These are phyloP conservation scores for Wiebesia pumilae DNA, from an alignment of 1,140 invertebrate species.

Conservation along the genomic window DNA sequence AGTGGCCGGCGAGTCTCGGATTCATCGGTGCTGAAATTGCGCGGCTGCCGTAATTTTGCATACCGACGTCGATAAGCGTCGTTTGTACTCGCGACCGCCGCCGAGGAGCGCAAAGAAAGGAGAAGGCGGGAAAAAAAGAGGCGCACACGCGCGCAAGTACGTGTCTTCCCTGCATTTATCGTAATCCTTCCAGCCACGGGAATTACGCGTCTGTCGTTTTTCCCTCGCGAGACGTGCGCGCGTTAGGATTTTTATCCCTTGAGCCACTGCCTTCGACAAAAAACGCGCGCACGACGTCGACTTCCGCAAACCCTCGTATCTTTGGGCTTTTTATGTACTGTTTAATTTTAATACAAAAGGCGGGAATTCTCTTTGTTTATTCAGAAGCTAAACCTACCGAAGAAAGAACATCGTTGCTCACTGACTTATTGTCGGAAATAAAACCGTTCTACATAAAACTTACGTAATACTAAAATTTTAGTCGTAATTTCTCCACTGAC, in stretches of 20 bases:
- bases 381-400: background rate
- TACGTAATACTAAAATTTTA: too few relatives aligned
- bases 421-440: too few relatives aligned
- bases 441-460: too few relatives aligned
- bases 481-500: too few relatives aligned
- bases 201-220: conserved; percentile 18
- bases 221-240: background rate
- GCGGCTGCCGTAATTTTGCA: conserved; percentile 26
- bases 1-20: background rate
- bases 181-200: conserved; percentile 27
- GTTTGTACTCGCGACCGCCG: conserved; percentile 18
- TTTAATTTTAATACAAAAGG: background rate
- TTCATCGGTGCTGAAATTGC: conserved; percentile 22
- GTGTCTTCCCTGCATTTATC: conserved; percentile 51
- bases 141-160: background rate
- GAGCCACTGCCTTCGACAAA: too few relatives aligned
- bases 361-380: background rate
- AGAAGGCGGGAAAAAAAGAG: conserved; percentile 40
- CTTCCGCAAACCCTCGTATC: conserved; percentile 16
- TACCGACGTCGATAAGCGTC: conserved; percentile 38
- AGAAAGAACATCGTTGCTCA: too few relatives aligned
- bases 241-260: conserved; percentile 19
- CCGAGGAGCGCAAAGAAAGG: conserved; percentile 33
- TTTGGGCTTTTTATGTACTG: background rate
- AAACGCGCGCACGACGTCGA: background rate